A percentile compares a stretch with the other conserved stretches of the same genome.
These are phyloP conservation scores for Pachyseris speciosa DNA, from an alignment of 64 coral and sea anemone genomes.

Conservation along the genomic window DNA sequence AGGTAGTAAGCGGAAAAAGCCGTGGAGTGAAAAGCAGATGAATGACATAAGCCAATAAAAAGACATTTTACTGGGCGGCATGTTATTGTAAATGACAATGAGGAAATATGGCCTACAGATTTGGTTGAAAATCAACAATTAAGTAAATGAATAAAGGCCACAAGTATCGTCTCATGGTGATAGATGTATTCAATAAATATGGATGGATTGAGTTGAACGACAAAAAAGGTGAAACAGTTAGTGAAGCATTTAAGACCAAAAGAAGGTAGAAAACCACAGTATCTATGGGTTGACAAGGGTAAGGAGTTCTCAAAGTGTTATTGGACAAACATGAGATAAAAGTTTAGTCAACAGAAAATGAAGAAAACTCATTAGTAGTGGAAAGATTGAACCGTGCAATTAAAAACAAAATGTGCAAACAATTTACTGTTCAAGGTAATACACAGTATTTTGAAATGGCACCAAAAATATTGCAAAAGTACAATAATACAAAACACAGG, in stretches of 20 bases:
- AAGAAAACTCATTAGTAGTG: slow-evolving; percentile 1
- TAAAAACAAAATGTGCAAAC: too few relatives aligned
- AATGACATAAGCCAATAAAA: not conserved
- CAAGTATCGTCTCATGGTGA: slow-evolving; percentile 6
- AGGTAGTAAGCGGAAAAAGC: too few relatives aligned
- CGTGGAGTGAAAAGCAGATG: not conserved
- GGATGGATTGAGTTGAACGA: not conserved
- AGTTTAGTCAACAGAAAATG: slow-evolving; percentile 35
- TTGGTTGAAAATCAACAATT: slow-evolving; percentile 50
- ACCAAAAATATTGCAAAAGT: too few relatives aligned
- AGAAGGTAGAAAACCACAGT: not conserved
- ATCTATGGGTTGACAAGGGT: slow-evolving; percentile 37
- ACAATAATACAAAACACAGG: too few relatives aligned
- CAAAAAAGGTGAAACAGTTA: not conserved
- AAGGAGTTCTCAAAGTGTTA: slow-evolving; percentile 33
- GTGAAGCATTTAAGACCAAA: slow-evolving; percentile 5
- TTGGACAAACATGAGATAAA: not conserved
- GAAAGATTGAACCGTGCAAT: slow-evolving; percentile 46
- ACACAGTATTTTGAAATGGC: too few relatives aligned
- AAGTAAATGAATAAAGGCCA: slow-evolving; percentile 57
- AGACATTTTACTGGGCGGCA: not conserved
- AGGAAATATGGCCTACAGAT: slow-evolving; percentile 3
- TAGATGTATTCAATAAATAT: slow-evolving; percentile 41
- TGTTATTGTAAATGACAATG: not conserved
- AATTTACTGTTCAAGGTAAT: too few relatives aligned